phyloP scores from a whole-genome alignment of 2,797 vertebrate species.

The Syndactyla subalaris region DNA sequence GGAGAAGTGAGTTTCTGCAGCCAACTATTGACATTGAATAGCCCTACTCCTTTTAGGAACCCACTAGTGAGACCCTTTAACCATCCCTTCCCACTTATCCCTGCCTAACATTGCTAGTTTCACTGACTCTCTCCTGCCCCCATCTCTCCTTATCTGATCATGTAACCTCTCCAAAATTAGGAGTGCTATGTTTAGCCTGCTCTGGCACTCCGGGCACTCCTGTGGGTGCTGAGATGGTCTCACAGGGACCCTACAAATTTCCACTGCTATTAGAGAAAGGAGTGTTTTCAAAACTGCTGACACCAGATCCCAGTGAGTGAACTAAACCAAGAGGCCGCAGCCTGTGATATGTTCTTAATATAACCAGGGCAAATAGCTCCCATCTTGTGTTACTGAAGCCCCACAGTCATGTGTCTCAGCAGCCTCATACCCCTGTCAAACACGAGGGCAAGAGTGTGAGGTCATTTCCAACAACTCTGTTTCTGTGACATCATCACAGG shows the following conservation, averaged over 20 bases:
- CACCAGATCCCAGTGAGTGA: constrained; percentile 41
- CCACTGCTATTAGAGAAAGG: constrained; percentile 43
- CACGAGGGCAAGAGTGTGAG: constrained; percentile 25
- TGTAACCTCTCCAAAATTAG: constrained; percentile 57
- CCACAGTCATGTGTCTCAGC: constrained; percentile 30
- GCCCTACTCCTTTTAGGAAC: neutral
- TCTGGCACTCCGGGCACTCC: constrained; percentile 5
- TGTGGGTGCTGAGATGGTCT: constrained; percentile 10
- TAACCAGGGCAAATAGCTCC: constrained; percentile 42
- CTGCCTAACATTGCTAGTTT: neutral
- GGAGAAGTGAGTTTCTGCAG: neutral
- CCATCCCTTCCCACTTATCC: neutral
- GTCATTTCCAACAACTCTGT: constrained; percentile 29
- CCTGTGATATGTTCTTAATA: constrained; percentile 69
- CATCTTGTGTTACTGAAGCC: constrained; percentile 60
- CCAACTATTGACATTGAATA: neutral
- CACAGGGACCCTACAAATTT: constrained; percentile 31
- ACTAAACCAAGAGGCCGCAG: constrained; percentile 39
- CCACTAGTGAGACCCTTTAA: neutral
- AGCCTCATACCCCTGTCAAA: neutral
- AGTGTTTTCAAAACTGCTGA: constrained; percentile 66
- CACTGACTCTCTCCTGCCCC: neutral
- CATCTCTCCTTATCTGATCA: neutral
- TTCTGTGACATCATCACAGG: neutral
- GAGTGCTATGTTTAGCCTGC: constrained; percentile 55